Conservation (phyloP, 2,888 invertebrate genomes). For the Acrocera orbiculus region DNA sequence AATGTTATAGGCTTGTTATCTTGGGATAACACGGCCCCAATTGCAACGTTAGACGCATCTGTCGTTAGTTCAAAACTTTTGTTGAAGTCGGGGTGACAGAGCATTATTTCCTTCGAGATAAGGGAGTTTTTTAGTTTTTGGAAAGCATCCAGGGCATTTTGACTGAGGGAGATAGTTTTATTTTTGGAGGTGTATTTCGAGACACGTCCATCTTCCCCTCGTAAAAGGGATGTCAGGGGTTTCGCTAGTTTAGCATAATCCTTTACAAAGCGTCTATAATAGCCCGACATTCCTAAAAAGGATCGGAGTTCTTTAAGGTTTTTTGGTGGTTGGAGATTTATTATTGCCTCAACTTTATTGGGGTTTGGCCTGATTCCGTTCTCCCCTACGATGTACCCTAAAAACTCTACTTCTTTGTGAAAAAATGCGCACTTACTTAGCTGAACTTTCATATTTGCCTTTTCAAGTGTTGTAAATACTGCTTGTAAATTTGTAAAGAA, state of each 20-base stretch:
- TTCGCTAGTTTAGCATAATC: constrained; percentile 13
- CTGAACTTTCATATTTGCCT: constrained; percentile 9
- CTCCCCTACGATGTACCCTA: constrained; percentile 18
- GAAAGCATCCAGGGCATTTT: no score
- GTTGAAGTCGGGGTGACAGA: no score
- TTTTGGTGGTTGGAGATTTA: constrained; percentile 11
- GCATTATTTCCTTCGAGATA: no score
- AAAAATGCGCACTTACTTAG: constrained; percentile 18
- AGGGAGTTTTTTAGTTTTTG: no score
- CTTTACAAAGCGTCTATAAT: constrained; percentile 13
- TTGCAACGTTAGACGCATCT: no score
- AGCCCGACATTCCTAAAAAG: constrained; percentile 12
- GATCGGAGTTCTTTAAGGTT: constrained; percentile 11
- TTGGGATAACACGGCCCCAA: no score
- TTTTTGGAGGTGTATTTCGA: no score
- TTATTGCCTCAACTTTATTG: constrained; percentile 12
- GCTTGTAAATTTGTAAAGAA: constrained; percentile 4
- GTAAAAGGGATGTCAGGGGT: constrained; percentile 13
- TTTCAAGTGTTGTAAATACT: constrained; percentile 4
- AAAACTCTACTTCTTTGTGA: constrained; percentile 16
- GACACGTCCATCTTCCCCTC: constrained; percentile 12
- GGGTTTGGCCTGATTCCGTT: constrained; percentile 17
- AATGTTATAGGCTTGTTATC: no score
- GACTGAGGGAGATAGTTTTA: no score
- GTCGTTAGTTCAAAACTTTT: no score